A percentile compares a stretch with the other conserved stretches of the same genome.
phyloP scores from a whole-genome alignment of 1,140 invertebrate species.

The Drosophila carrolli region DNA sequence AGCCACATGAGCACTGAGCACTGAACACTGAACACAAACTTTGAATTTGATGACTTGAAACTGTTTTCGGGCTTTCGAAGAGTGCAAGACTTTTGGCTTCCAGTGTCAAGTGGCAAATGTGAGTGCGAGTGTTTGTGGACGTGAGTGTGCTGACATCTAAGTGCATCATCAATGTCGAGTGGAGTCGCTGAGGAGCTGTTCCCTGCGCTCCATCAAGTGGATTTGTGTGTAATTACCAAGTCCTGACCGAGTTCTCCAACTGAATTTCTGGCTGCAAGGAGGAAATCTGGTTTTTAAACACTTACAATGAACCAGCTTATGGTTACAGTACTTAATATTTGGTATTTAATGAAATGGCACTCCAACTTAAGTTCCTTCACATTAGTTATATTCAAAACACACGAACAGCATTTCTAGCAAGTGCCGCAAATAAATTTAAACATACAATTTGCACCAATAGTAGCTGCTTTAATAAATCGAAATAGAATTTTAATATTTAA shows the following conservation, averaged over 20 bases:
- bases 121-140: slow-evolving; percentile 10
- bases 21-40: slow-evolving; percentile 24
- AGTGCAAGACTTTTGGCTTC: slow-evolving; percentile 55
- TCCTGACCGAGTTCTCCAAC: not conserved
- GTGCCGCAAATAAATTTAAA: too few relatives aligned
- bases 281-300: not conserved
- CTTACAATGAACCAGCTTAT: not conserved
- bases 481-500: too few relatives aligned
- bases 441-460: too few relatives aligned
- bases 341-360: not conserved
- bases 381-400: too few relatives aligned
- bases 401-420: too few relatives aligned
- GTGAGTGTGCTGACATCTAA: slow-evolving; percentile 30
- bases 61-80: slow-evolving; percentile 44
- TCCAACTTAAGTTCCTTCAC: too few relatives aligned
- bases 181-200: slow-evolving; percentile 15
- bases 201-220: slow-evolving; percentile 16
- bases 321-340: not conserved
- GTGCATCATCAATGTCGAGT: slow-evolving; percentile 39
- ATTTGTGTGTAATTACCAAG: slow-evolving; percentile 38
- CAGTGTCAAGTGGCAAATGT: slow-evolving; percentile 47
- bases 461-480: too few relatives aligned
- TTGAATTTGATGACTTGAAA: slow-evolving; percentile 55
- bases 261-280: not conserved
- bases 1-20: slow-evolving; percentile 14